phyloP scores from a whole-genome alignment of 92 coral and sea anemone genomes.

The Epizoanthus stellaris region DNA sequence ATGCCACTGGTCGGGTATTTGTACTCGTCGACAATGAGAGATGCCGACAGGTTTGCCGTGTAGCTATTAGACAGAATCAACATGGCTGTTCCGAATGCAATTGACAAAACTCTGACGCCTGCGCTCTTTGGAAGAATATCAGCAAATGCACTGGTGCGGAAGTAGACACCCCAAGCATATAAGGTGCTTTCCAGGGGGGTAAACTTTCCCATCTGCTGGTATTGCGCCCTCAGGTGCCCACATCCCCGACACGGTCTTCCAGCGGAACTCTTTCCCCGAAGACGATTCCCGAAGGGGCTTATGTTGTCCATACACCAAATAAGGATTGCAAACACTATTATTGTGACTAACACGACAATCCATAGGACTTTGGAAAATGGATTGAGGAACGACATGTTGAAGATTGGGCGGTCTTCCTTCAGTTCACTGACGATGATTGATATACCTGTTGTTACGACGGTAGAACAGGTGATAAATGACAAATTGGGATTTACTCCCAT shows the following conservation, averaged over 20 bases:
- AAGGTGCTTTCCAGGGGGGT: background rate
- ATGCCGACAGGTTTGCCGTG: conserved; percentile 13
- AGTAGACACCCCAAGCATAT: conserved; percentile 6
- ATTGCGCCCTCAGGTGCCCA: background rate
- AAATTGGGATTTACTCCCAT: too few species aligned
- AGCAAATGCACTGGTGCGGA: background rate
- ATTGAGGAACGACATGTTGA: conserved; percentile 12
- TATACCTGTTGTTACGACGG: background rate
- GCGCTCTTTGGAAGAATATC: conserved; percentile 1
- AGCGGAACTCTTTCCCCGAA: background rate
- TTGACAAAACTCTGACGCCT: background rate
- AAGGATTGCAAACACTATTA: background rate
- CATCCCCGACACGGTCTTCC: background rate
- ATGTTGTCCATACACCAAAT: background rate
- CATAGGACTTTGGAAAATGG: conserved; percentile 3
- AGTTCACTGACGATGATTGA: conserved; percentile 14
- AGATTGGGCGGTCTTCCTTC: conserved; percentile 12
- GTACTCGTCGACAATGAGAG: conserved; percentile 4
- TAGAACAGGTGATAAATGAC: too few species aligned
- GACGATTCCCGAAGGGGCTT: background rate
- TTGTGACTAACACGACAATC: background rate
- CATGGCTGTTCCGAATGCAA: conserved; percentile 10
- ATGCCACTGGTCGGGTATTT: conserved; percentile 14
- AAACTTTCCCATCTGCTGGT: background rate
- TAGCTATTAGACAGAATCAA: background rate